Evolutionary conservation across 2,113 vertebrate species (phyloP).

Genomic region (Grammomys surdaster): DNA sequence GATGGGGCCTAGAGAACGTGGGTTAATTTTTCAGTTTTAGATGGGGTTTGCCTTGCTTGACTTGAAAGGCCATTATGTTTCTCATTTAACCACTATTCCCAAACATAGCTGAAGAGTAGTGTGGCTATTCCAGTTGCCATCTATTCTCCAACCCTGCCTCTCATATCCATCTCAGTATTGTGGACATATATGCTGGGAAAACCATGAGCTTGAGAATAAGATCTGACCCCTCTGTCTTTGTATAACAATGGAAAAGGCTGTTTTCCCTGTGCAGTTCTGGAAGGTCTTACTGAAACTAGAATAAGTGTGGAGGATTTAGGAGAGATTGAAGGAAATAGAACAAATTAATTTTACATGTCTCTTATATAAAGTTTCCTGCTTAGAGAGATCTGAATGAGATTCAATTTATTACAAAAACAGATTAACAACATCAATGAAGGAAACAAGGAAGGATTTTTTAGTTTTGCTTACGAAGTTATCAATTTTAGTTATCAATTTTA

Average conservation of each 20-base stretch:
- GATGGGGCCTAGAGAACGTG: background rate
- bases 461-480: constrained; percentile 48
- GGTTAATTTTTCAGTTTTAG: background rate
- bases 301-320: background rate
- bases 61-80: background rate
- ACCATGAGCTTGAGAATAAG: background rate
- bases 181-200: background rate
- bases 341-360: background rate
- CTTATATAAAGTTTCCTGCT: background rate
- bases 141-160: background rate
- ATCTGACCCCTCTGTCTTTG: background rate
- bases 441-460: background rate
- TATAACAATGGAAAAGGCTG: background rate
- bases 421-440: constrained; percentile 1
- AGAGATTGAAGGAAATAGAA: background rate
- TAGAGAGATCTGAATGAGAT: background rate
- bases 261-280: background rate
- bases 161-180: background rate
- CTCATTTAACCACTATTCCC: background rate
- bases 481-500: constrained; percentile 56
- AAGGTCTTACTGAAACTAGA: background rate
- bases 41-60: background rate
- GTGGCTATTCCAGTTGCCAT: background rate
- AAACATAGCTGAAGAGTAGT: background rate
- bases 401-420: background rate